These are phyloP conservation scores for Eptatretus burgeri DNA, from an alignment of 2,113 vertebrate genomes.

Conservation along the genomic window DNA sequence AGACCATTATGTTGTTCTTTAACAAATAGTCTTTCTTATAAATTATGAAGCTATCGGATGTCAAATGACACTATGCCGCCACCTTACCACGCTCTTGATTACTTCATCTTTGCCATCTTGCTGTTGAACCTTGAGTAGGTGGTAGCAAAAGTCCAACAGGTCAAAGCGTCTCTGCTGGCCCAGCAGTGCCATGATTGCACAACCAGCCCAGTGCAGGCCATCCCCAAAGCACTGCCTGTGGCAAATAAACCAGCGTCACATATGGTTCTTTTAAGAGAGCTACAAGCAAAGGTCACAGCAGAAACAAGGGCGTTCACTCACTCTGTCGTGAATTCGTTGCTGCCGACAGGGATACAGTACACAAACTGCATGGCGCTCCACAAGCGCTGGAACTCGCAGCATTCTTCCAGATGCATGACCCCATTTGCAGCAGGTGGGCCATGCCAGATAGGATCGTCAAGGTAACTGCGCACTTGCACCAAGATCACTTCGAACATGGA, in stretches of 20 bases:
- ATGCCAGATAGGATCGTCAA: conserved; percentile 45
- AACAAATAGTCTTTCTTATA: no score
- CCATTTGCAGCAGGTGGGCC: conserved; percentile 49
- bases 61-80: background rate
- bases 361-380: conserved; percentile 71
- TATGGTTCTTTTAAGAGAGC: background rate
- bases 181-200: conserved; percentile 48
- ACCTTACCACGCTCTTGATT: conserved; percentile 53
- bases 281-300: background rate
- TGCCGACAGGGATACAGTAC: conserved; percentile 53
- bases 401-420: conserved; percentile 57
- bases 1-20: no score
- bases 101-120: conserved; percentile 52
- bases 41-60: no score
- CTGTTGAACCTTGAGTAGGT: conserved; percentile 48
- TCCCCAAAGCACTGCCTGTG: conserved; percentile 47
- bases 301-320: conserved; percentile 15
- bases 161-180: conserved; percentile 47
- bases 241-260: background rate
- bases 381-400: conserved; percentile 44
- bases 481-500: conserved; percentile 62
- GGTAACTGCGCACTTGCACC: conserved; percentile 31
- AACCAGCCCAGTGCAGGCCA: conserved; percentile 50
- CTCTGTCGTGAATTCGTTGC: conserved; percentile 54
- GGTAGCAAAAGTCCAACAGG: conserved; percentile 52